A percentile compares a stretch with the other conserved stretches of the same genome.
Evolutionary conservation across 2,797 vertebrate genomes (phyloP).

Genomic region (Pogoniulus pusillus): DNA sequence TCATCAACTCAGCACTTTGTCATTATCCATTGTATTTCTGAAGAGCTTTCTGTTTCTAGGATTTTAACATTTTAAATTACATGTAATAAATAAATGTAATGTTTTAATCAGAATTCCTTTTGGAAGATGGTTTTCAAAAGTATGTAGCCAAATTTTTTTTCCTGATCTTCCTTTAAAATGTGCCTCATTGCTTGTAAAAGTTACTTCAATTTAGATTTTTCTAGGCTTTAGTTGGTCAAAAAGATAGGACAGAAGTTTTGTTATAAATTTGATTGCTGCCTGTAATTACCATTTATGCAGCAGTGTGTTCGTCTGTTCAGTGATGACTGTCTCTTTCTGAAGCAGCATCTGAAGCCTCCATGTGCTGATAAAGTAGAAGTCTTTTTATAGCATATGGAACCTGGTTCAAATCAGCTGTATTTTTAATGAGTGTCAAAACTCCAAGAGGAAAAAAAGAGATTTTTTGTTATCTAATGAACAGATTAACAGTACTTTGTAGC

Average conservation of each 20-base stretch:
- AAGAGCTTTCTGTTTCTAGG: not conserved
- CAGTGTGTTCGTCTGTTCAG: not conserved
- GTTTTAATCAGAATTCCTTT: not conserved
- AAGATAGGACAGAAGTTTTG: not conserved
- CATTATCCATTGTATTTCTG: no score
- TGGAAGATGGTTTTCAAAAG: not conserved
- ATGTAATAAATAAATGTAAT: not conserved
- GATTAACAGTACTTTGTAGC: no score
- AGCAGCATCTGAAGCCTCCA: not conserved
- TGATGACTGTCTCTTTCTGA: not conserved
- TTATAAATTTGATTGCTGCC: not conserved
- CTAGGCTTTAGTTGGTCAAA: not conserved
- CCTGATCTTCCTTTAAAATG: not conserved
- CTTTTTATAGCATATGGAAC: not conserved
- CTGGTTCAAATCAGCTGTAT: not conserved
- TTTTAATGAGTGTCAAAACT: not conserved
- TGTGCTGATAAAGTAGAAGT: not conserved
- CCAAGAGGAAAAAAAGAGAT: not conserved
- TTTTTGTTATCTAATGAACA: no score
- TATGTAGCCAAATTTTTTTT: not conserved
- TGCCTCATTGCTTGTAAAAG: not conserved
- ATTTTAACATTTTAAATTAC: not conserved
- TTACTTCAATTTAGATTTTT: not conserved
- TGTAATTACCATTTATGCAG: not conserved
- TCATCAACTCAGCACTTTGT: not conserved